These are phyloP conservation scores for Sussaba pulchella DNA, from an alignment of 2,888 invertebrate genomes.

Conservation along the genomic window DNA sequence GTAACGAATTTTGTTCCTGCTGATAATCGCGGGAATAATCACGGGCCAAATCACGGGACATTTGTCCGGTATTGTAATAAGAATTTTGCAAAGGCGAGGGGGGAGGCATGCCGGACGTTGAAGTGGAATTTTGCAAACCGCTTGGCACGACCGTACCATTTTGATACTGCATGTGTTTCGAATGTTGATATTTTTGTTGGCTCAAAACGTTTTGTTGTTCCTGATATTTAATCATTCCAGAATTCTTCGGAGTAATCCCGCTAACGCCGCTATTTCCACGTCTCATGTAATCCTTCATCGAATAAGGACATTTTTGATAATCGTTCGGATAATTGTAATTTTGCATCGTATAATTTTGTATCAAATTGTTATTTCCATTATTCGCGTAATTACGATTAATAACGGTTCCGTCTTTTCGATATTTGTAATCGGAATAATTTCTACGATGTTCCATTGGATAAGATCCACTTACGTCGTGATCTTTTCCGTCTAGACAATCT, in stretches of 20 bases:
- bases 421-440: conserved; percentile 74
- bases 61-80: conserved; percentile 69
- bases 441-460: conserved; percentile 48
- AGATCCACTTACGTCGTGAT: conserved; percentile 55
- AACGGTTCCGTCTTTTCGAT: conserved; percentile 72
- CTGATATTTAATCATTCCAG: conserved; percentile 63
- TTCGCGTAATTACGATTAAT: conserved; percentile 72
- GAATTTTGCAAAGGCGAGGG: conserved; percentile 69
- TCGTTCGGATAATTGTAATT: conserved; percentile 78
- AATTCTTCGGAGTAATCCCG: conserved; percentile 53
- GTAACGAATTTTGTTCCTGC: conserved; percentile 60
- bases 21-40: conserved; percentile 76
- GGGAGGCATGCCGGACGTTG: conserved; percentile 61
- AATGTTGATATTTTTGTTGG: conserved; percentile 69
- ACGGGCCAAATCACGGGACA: conserved; percentile 69
- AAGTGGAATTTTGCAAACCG: conserved; percentile 56
- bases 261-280: conserved; percentile 42
- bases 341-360: conserved; percentile 76
- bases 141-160: conserved; percentile 70
- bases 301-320: conserved; percentile 79
- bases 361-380: conserved; percentile 24
- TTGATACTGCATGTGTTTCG: conserved; percentile 72
- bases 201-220: conserved; percentile 53
- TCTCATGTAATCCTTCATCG: conserved; percentile 75
- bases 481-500: conserved; percentile 74